Evolutionary conservation across 2,888 invertebrate species (phyloP).

Genomic region (Heliconius erato): DNA sequence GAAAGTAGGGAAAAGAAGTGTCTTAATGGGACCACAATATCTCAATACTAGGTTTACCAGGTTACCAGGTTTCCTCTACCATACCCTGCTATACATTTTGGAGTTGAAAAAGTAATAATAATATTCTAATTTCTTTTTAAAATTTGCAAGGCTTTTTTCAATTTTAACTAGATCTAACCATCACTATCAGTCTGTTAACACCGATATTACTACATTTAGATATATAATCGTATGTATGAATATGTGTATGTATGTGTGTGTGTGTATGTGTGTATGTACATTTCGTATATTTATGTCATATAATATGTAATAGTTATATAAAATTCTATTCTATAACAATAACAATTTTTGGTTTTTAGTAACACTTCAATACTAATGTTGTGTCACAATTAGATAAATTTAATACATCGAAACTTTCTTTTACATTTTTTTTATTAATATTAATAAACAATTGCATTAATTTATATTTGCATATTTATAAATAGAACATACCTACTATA

Average conservation of each 20-base stretch:
- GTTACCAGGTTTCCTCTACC: too few species aligned
- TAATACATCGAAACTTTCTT: not conserved
- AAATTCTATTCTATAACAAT: constrained; percentile 40
- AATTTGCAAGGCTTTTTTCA: constrained; percentile 8
- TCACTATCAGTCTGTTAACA: constrained; percentile 82
- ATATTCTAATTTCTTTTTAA: not conserved
- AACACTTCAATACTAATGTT: constrained; percentile 15
- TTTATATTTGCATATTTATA: too few species aligned
- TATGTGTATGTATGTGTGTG: not conserved
- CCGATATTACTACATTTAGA: constrained; percentile 55
- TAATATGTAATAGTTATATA: constrained; percentile 7
- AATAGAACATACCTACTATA: too few species aligned
- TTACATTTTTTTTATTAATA: not conserved
- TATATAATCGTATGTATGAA: constrained; percentile 34
- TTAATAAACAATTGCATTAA: not conserved
- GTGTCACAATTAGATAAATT: not conserved
- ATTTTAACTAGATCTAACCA: constrained; percentile 58
- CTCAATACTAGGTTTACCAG: not conserved
- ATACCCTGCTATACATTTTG: not conserved
- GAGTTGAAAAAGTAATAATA: not conserved
- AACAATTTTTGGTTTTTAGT: constrained; percentile 34
- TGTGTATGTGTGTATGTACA: constrained; percentile 19
- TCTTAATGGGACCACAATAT: not conserved
- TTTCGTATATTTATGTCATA: not conserved
- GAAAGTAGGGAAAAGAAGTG: not conserved